These are phyloP conservation scores for Leptocoma aspasia DNA, from an alignment of 2,113 vertebrate genomes.

Conservation along the genomic window DNA sequence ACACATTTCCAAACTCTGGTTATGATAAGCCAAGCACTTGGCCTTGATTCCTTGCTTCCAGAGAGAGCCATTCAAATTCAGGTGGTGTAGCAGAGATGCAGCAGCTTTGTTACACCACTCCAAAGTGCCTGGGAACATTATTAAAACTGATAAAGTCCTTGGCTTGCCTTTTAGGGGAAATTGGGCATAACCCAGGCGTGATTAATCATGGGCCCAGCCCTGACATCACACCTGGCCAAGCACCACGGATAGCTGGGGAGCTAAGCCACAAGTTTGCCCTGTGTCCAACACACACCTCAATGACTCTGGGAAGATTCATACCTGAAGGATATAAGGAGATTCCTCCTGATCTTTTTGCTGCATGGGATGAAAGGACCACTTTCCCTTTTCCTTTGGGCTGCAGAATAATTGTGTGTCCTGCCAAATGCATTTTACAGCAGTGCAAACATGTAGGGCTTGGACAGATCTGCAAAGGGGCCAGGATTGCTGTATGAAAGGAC, in stretches of 20 bases:
- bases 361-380: background rate
- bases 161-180: background rate
- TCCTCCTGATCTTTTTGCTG: background rate
- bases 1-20: background rate
- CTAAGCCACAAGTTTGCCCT: background rate
- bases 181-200: background rate
- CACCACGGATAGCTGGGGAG: background rate
- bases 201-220: background rate
- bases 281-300: background rate
- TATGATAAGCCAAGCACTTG: background rate
- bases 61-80: background rate
- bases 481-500: background rate
- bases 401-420: background rate
- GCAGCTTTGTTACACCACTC: background rate
- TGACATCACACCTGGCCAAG: background rate
- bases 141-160: slow-evolving; percentile 10
- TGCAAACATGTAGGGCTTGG: background rate
- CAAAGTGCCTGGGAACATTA: background rate
- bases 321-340: background rate
- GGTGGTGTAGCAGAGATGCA: background rate
- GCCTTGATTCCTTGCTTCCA: background rate
- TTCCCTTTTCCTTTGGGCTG: background rate
- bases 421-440: background rate
- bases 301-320: background rate
- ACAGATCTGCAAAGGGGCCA: background rate